Base-by-base conservation (phyloP, 2,888 invertebrate genomes). In the Tipula unca region DNA sequence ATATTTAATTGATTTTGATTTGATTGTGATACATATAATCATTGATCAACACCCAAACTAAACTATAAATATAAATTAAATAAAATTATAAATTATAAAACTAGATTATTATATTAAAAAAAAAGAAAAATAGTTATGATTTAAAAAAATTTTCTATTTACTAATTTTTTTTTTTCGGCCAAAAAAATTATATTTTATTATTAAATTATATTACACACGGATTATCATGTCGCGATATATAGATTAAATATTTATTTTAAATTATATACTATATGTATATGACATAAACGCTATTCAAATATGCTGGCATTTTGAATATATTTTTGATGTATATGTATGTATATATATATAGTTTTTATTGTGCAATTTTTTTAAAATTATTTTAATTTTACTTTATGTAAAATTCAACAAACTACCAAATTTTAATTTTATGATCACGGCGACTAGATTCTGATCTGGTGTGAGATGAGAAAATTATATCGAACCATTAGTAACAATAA, bases 1-100 rank as follows among this genome's bases (percentile, higher is more conserved):
- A 83, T 83, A 83, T 83, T 83, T 32, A 83, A 83, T 83, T 32
- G 32, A 83, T 17, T 83, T 83, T 32, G 17, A 83, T 83, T 83
- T 83, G 29, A 83, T 83, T 83, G 83, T 29, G 83, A 83, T 83
- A 32, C 17, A 32, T 83, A n/a, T 17, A 69, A 83, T 83, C 29
- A 82, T 82, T 82, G 82, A 82, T 29, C 82, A 82, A n/a, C 29
- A 82, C 48, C 17, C 5, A 54, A 54, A 54, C 48, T 54, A 17
- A 54, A 54, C 17, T 54, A 54, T 54, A 48, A 4, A 48, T 48
- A 5, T 69, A 69, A 69, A 69, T 69, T 69, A 69, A 69, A 69
- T 69, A 25, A 20, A 69, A 69, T 69, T 69, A 69, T 25, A 69
- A 25, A 69, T 69, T 69, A 69, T 69, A 69, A 25, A 69, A 69